phyloP scores from a whole-genome alignment of 2,888 invertebrate genomes.

The Lapara coniferarum region DNA sequence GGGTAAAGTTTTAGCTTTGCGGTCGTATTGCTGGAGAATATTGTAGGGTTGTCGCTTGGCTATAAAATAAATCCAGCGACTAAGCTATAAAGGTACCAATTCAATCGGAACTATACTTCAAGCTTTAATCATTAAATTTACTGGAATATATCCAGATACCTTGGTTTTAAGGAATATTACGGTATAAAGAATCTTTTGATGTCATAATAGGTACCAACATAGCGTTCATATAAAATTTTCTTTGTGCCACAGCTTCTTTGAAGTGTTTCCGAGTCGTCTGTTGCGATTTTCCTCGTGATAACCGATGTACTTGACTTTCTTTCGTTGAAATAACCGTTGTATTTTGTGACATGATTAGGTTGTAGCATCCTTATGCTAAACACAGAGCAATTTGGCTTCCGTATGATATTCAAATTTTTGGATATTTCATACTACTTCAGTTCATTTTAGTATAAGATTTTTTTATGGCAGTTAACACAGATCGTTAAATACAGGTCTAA shows the following conservation, averaged over 20 bases:
- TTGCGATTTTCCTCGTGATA: background rate
- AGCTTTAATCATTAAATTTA: too few species aligned
- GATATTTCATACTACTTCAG: too few species aligned
- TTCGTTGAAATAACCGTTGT: too few species aligned
- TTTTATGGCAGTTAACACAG: too few species aligned
- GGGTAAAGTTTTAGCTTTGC: background rate
- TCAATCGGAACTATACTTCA: background rate
- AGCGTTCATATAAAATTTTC: slow-evolving; percentile 6
- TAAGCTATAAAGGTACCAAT: background rate
- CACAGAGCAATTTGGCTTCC: too few species aligned
- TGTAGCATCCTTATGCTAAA: too few species aligned
- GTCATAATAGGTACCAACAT: background rate
- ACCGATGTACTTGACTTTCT: too few species aligned
- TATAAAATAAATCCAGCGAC: background rate
- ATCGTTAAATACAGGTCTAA: too few species aligned
- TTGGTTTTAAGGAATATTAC: background rate
- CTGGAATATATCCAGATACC: too few species aligned
- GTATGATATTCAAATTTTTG: too few species aligned
- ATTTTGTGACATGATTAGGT: too few species aligned
- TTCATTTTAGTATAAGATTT: too few species aligned
- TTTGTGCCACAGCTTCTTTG: slow-evolving; percentile 9
- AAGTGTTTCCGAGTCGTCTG: background rate
- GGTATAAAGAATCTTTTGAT: background rate
- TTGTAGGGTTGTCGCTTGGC: background rate
- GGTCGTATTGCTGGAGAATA: background rate